Base-by-base conservation (phyloP, 1,140 invertebrate genomes). In the Whitmania pigra region DNA sequence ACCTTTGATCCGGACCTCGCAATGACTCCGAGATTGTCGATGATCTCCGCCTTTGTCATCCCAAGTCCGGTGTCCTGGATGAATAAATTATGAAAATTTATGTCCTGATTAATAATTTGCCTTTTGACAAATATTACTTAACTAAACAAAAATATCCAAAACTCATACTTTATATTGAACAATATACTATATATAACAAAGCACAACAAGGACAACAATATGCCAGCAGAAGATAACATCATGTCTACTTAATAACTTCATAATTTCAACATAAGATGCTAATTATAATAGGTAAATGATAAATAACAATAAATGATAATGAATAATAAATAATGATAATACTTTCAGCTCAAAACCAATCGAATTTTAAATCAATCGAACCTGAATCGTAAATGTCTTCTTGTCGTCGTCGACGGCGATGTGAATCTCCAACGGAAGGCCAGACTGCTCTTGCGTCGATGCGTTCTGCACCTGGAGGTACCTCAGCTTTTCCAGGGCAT, bases 21-120 rank as follows among this genome's bases (percentile, higher is more conserved):
- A 81, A 96, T 96, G 71, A 92, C 94, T 82, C 93, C 93, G 81
- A 96, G 83, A 82, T 95, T 96, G 85, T 95, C 94, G 69, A 96
- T 89, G 74, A 96, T 83, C 82, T 95, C 93, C 73, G 92, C 90
- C 82, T 95, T 95, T 74, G 92, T 96, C 93, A 96, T 95, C 75
- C 92, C 92, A 83, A 94, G 91, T 82, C 93, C 93, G 77, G 91
- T 92, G 83, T 96, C 93, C 76, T 91, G 90, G 79, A 69, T n/a
- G 63, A 25, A 57, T 22, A 71, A 40, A 69, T 22, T 36, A 25
- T 55, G 36, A 36, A 71, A n/a, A 71, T 71, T 27, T 22, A 13
- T 55, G 11, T 53, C 67, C 3, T 6, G 22, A 25, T 9, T 63
- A 49, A 5, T 49, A 3, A 49, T 49, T 49, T 49, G 43, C 43